Conservation (phyloP, 2,797 vertebrate genomes). For the Mormyrus proboscirostris region DNA sequence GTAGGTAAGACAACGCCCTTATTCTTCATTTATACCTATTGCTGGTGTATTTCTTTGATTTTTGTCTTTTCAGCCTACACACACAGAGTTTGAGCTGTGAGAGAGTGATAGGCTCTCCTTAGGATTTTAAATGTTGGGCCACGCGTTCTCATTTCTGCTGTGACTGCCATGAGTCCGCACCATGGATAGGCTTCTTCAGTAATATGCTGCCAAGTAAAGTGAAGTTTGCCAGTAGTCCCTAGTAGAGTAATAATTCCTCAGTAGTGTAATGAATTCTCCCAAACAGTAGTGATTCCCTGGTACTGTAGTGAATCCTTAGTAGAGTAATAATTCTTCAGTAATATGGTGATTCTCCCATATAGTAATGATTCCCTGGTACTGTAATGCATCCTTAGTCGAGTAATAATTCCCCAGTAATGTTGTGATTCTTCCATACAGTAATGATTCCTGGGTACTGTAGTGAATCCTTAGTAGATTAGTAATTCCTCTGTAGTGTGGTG, state of each 20-base stretch:
- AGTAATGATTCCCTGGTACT: background rate
- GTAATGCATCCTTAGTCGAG: background rate
- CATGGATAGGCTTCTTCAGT: background rate
- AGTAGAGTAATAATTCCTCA: background rate
- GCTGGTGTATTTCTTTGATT: background rate
- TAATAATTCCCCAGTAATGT: background rate
- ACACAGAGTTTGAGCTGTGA: background rate
- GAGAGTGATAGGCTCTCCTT: background rate
- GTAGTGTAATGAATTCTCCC: background rate
- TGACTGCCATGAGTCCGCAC: background rate
- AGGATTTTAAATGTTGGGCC: background rate
- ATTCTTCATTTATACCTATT: background rate
- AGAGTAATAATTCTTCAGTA: background rate
- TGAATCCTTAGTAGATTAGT: background rate
- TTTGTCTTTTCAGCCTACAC: background rate
- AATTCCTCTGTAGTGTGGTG: background rate
- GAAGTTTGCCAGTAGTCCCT: background rate
- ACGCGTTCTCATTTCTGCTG: background rate
- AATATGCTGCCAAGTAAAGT: background rate
- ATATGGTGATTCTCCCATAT: background rate
- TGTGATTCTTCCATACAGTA: background rate
- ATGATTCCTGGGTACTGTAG: background rate
- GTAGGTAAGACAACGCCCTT: background rate
- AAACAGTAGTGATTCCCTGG: background rate
- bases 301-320: background rate